Conservation (phyloP, 2,113 vertebrate genomes). For the human region DNA sequence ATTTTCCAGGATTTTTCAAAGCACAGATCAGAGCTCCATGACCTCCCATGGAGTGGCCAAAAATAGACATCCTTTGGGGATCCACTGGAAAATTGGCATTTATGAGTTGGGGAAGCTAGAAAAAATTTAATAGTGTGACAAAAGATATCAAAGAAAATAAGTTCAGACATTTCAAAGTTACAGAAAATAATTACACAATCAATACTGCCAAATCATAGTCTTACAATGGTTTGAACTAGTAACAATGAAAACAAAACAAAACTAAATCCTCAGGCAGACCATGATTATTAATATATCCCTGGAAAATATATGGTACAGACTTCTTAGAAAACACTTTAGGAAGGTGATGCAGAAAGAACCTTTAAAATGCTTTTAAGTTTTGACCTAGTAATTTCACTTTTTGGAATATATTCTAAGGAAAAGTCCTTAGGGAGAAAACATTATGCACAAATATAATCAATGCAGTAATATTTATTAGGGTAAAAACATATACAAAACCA, state of each 20-base stretch:
- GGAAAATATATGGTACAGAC: background rate
- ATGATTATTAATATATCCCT: background rate
- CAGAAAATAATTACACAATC: background rate
- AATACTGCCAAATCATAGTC: background rate
- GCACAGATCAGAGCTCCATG: slow-evolving; percentile 95
- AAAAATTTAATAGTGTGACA: slow-evolving; percentile 36
- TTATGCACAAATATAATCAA: background rate
- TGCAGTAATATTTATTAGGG: background rate
- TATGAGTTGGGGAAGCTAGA: slow-evolving; percentile 92
- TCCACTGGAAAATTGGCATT: slow-evolving; percentile 93
- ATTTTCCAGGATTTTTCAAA: slow-evolving; percentile 86
- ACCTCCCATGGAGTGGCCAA: slow-evolving; percentile 97
- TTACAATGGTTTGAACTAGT: background rate
- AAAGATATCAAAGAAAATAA: background rate
- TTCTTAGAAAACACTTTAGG: background rate
- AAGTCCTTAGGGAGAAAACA: background rate
- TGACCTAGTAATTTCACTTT: background rate
- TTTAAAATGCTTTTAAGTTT: background rate
- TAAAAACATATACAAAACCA: background rate
- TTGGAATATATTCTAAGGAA: background rate
- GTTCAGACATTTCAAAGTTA: slow-evolving; percentile 21
- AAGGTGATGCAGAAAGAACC: background rate
- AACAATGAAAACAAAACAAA: background rate
- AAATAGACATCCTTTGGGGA: slow-evolving; percentile 92
- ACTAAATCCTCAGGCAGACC: background rate